Evolutionary conservation across 1,140 invertebrate species (phyloP), one percentile per base, ranked within the genome.

Genomic region (Stegodyphus dumicola): DNA sequence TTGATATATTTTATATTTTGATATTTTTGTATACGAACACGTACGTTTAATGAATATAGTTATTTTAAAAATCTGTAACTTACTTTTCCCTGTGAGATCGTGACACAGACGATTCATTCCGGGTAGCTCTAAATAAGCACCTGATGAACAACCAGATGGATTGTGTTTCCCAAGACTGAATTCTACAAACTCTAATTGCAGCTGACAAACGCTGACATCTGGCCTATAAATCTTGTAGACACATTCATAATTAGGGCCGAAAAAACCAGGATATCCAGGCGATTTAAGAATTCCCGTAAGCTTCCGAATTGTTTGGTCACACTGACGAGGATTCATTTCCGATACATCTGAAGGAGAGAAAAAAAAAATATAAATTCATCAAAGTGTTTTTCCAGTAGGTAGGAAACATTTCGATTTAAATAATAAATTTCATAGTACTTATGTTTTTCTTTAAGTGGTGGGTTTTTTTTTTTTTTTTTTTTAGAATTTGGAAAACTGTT

Each of bases 101-200:
- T 85, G 81, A n/a, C 81, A 85, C 17, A 85, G 49, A 13, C 73
- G 54, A 18, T 70, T 70, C 15, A 17, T 76, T 15, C 81, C 81
- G 6, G 81, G 74, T 6, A 85, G 33, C 54, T 77, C 74, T 15
- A 85, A 56, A 33, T 77, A 85, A 7, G 81, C 73, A 1, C 81
- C 81, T 5, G 65, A 10, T 11, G 74, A 64, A 51, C 81, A 85
- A 15, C 81, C 53, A 4, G 65, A n/a, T 18, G 73, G 81, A 52
- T 69, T 77, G 51, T 85, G 81, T 17, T 77, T 77, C 5, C 81
- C 81, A 9, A 85, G 11, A 9, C 60, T 49, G 66, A 85, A 85
- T 3, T 48, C 56, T 5, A 60, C 7, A 70, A 85, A 85, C 2
- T 85, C 73, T 6, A 85, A 33, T 6, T 85, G 64, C 64, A 85